phyloP scores from a whole-genome alignment of 1,140 invertebrate genomes.

The Drosophila pruinosa region DNA sequence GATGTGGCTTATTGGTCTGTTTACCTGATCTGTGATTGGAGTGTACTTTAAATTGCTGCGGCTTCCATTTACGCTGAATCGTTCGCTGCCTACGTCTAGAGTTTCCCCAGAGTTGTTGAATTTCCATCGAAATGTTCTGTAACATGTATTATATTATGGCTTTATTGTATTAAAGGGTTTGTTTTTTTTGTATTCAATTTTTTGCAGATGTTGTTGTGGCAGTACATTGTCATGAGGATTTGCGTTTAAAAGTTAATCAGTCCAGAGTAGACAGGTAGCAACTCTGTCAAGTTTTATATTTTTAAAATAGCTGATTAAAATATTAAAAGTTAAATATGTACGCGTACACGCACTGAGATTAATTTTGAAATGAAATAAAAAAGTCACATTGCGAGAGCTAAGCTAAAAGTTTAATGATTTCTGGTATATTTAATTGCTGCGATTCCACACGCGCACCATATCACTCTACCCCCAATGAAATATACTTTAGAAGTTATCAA shows the following conservation, averaged over 20 bases:
- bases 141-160: slow-evolving; percentile 23
- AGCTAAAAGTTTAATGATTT: slow-evolving; percentile 78
- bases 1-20: slow-evolving; percentile 2
- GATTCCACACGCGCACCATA: slow-evolving; percentile 39
- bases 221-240: slow-evolving; percentile 45
- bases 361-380: too few species aligned
- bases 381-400: not conserved
- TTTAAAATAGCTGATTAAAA: slow-evolving; percentile 79
- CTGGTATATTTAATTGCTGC: slow-evolving; percentile 66
- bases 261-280: slow-evolving; percentile 22
- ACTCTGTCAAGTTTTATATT: slow-evolving; percentile 73
- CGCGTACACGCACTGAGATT: slow-evolving; percentile 2
- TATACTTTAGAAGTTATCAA: too few species aligned
- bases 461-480: too few species aligned
- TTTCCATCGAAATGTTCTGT: slow-evolving; percentile 92
- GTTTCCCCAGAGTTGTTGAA: slow-evolving; percentile 95
- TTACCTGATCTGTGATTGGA: slow-evolving; percentile 86
- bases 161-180: not conserved
- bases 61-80: slow-evolving; percentile 88
- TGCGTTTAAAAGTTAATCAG: slow-evolving; percentile 48
- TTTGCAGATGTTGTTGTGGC: slow-evolving; percentile 45
- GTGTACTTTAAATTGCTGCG: slow-evolving; percentile 88
- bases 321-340: slow-evolving; percentile 72
- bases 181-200: slow-evolving; percentile 31
- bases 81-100: slow-evolving; percentile 89